Percentiles rank a stretch among this genome's conserved stretches.
These are phyloP conservation scores for Cephus runcator DNA, from an alignment of 2,888 invertebrate genomes.

Conservation along the genomic window DNA sequence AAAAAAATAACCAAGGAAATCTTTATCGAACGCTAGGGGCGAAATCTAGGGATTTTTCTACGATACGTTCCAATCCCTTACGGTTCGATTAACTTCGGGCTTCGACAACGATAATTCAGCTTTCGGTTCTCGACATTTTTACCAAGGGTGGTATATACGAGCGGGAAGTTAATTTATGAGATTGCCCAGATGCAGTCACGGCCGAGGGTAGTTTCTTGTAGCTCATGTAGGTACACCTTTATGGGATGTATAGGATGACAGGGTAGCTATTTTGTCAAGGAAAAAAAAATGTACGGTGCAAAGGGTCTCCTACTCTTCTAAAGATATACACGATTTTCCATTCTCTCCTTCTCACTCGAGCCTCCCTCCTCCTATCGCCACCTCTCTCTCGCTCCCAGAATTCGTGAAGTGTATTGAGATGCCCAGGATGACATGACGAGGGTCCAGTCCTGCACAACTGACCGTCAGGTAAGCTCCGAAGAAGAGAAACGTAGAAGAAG, in stretches of 20 bases:
- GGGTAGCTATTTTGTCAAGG: conserved; percentile 45
- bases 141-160: neutral
- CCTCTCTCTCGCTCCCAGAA: conserved; percentile 1
- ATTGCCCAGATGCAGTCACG: conserved; percentile 35
- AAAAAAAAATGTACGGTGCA: conserved; percentile 46
- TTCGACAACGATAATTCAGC: no score
- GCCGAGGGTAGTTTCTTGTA: conserved; percentile 36
- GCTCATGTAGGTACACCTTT: conserved; percentile 17
- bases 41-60: no score
- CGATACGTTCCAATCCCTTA: no score
- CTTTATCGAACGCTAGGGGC: no score
- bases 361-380: neutral
- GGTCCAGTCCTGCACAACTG: conserved; percentile 54
- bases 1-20: no score
- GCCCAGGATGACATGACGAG: conserved; percentile 59
- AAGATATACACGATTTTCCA: no score
- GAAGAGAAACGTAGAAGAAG: conserved; percentile 9
- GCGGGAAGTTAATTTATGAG: conserved; percentile 49
- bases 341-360: conserved; percentile 17
- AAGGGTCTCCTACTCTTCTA: conserved; percentile 26
- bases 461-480: conserved; percentile 51
- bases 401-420: conserved; percentile 51
- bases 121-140: neutral
- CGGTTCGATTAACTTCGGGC: no score
- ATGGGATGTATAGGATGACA: conserved; percentile 8